These are phyloP conservation scores for Pseudolycoriella hygida DNA, from an alignment of 2,888 invertebrate genomes.

Conservation along the genomic window DNA sequence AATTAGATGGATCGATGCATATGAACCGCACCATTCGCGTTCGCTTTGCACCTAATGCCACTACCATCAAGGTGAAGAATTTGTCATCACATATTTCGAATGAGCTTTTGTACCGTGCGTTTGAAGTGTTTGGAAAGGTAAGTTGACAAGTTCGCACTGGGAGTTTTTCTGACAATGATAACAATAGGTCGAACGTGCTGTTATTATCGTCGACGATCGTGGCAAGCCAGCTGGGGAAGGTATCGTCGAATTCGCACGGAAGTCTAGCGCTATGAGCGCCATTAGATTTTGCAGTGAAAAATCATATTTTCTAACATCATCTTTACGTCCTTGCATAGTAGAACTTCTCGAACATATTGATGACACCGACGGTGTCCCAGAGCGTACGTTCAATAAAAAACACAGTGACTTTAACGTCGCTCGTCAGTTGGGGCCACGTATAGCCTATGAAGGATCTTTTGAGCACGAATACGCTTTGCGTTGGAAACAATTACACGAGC, in stretches of 20 bases:
- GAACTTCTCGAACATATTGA: constrained; percentile 82
- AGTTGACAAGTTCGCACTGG: constrained; percentile 9
- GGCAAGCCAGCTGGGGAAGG: constrained; percentile 95
- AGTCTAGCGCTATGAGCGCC: constrained; percentile 78
- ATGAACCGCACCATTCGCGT: constrained; percentile 79
- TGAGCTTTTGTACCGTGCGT: constrained; percentile 76
- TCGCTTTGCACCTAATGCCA: constrained; percentile 87
- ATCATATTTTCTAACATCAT: constrained; percentile 81
- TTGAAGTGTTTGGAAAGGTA: constrained; percentile 73
- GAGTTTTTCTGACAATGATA: too few species aligned
- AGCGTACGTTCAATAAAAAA: constrained; percentile 68
- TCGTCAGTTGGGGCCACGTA: constrained; percentile 73
- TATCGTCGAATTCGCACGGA: constrained; percentile 88
- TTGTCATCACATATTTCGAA: constrained; percentile 85
- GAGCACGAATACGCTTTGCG: constrained; percentile 92
- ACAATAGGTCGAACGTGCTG: constrained; percentile 58
- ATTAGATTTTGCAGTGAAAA: constrained; percentile 79
- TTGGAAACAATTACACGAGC: constrained; percentile 90
- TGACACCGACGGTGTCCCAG: constrained; percentile 80
- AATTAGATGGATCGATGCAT: constrained; percentile 72
- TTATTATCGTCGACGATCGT: constrained; percentile 89
- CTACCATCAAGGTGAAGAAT: constrained; percentile 84
- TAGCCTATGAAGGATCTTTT: constrained; percentile 73
- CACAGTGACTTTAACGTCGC: constrained; percentile 61
- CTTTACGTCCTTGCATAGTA: constrained; percentile 84